Conservation (phyloP, 1,140 invertebrate species). For the Homalodisca vitripennis region DNA sequence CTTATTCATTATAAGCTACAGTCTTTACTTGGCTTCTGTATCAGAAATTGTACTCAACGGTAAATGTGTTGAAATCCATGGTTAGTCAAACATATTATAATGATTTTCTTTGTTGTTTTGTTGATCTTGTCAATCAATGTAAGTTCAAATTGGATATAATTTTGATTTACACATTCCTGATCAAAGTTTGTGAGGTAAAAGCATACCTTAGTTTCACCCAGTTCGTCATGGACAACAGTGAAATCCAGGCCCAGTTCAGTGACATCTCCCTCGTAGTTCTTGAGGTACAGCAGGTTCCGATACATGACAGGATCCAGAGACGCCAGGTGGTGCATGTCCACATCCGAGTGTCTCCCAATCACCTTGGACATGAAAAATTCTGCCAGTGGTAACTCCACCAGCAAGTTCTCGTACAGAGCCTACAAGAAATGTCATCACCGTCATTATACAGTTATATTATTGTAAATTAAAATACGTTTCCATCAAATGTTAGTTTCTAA, state of each 20-base stretch:
- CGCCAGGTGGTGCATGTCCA: constrained; percentile 91
- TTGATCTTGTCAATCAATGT: too few relatives aligned
- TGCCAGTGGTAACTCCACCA: constrained; percentile 92
- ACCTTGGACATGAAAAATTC: constrained; percentile 91
- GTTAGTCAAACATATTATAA: too few relatives aligned
- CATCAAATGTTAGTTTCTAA: too few relatives aligned
- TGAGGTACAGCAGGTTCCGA: constrained; percentile 84
- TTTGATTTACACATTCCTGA: neutral
- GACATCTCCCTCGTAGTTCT: constrained; percentile 77
- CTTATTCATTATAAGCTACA: too few relatives aligned
- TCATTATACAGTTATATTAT: too few relatives aligned
- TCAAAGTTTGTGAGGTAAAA: constrained; percentile 37
- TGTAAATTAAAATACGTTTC: too few relatives aligned
- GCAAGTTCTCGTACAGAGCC: constrained; percentile 92
- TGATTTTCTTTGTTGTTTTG: too few relatives aligned
- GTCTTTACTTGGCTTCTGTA: too few relatives aligned
- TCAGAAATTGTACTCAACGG: too few relatives aligned
- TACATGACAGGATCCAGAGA: constrained; percentile 92
- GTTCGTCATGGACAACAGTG: constrained; percentile 83
- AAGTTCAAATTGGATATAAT: neutral
- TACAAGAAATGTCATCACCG: too few relatives aligned
- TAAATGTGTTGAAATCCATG: too few relatives aligned
- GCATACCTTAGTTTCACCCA: constrained; percentile 86
- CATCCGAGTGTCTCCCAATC: constrained; percentile 71
- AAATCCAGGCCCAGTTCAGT: constrained; percentile 89